Evolutionary conservation across 2,113 vertebrate species (phyloP).

Genomic region (Sminthopsis crassicaudata): DNA sequence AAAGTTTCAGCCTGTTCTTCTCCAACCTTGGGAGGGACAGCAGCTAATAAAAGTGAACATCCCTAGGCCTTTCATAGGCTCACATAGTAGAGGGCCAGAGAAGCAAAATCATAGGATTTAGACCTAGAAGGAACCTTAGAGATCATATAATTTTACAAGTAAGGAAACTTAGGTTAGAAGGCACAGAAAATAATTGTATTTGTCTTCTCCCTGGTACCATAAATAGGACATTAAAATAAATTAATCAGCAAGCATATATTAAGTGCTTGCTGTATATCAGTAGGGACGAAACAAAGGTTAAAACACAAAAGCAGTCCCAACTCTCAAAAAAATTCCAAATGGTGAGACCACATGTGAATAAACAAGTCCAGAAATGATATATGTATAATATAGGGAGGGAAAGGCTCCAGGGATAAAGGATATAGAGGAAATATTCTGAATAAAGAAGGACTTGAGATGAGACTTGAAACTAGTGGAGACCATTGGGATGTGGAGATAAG

Average conservation of each 20-base stretch:
- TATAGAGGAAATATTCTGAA: neutral
- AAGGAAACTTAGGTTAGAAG: conserved; percentile 20
- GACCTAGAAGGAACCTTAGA: neutral
- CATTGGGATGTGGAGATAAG: neutral
- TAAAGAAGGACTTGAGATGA: neutral
- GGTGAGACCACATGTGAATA: neutral
- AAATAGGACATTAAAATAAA: neutral
- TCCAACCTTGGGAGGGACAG: neutral
- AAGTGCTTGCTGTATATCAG: neutral
- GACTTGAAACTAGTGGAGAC: neutral
- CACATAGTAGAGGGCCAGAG: neutral
- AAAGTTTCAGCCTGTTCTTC: neutral
- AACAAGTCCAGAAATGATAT: neutral
- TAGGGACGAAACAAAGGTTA: neutral
- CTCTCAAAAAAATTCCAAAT: neutral
- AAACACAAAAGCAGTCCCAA: neutral
- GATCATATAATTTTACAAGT: neutral
- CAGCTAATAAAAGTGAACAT: conserved; percentile 16
- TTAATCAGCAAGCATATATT: neutral
- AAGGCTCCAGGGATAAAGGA: neutral
- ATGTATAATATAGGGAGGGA: neutral
- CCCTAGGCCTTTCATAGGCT: conserved; percentile 16
- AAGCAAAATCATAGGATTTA: neutral
- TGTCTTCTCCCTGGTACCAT: neutral
- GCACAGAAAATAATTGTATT: conserved; percentile 24